Evolutionary conservation across 2,113 vertebrate species (phyloP).

Genomic region (Sceloporus tristichus): DNA sequence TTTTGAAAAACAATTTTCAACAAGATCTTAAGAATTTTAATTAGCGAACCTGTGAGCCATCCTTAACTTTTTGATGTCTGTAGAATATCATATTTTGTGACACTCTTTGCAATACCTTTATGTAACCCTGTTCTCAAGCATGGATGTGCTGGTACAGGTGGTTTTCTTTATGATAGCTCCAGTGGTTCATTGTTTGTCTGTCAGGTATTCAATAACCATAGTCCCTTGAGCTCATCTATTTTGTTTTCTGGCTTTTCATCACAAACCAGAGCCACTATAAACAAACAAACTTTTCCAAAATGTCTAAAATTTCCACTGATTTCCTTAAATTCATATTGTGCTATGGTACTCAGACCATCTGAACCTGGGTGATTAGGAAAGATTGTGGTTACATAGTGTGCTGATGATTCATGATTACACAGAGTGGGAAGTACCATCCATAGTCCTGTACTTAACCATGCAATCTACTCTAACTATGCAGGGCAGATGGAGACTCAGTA

Average conservation of each 20-base stretch:
- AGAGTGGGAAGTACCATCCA: not conserved
- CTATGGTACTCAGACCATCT: not conserved
- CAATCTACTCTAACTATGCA: not conserved
- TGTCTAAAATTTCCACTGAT: not conserved
- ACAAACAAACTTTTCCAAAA: not conserved
- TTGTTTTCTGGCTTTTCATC: constrained; percentile 41
- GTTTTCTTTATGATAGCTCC: constrained; percentile 17
- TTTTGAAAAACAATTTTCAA: not conserved
- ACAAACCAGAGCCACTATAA: not conserved
- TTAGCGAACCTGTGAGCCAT: not conserved
- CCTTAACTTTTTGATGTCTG: not conserved
- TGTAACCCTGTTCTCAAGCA: not conserved
- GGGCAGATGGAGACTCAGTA: no score
- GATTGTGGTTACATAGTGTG: not conserved
- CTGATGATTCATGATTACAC: not conserved
- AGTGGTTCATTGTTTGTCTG: not conserved
- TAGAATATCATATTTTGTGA: not conserved
- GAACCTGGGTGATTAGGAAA: not conserved
- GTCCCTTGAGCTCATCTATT: constrained; percentile 4
- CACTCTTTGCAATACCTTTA: not conserved
- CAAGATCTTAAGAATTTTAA: not conserved
- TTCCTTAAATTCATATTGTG: not conserved
- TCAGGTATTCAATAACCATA: constrained; percentile 4
- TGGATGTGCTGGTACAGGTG: not conserved
- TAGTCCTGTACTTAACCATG: not conserved